Evolutionary conservation across 2,888 invertebrate genomes (phyloP).

Genomic region (Drosophila algonquin): DNA sequence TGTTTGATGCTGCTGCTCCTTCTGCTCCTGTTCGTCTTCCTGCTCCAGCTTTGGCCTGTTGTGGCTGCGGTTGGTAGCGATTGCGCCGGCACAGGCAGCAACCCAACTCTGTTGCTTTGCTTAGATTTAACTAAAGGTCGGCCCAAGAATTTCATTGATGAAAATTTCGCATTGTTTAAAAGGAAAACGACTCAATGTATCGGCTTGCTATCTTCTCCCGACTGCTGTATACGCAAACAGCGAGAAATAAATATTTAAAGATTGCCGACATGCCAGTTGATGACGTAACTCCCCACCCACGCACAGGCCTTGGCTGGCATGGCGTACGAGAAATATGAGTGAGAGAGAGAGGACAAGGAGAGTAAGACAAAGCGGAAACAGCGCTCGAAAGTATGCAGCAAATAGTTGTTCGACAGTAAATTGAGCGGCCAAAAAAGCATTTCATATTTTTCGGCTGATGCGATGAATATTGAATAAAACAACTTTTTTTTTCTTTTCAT

Average conservation of each 20-base stretch:
- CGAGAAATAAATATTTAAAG: constrained; percentile 71
- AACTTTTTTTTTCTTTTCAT: background rate
- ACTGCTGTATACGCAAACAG: constrained; percentile 32
- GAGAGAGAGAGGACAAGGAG: constrained; percentile 3
- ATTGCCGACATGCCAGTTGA: constrained; percentile 67
- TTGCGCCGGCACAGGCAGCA: constrained; percentile 43
- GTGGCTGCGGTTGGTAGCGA: constrained; percentile 49
- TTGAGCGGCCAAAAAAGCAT: constrained; percentile 8
- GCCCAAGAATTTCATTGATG: constrained; percentile 61
- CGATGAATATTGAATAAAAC: background rate
- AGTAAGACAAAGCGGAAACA: constrained; percentile 12
- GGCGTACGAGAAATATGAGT: background rate
- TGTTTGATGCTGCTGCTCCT: constrained; percentile 38
- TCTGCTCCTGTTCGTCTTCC: background rate
- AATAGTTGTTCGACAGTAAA: constrained; percentile 4
- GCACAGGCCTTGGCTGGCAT: background rate
- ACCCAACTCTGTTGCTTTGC: constrained; percentile 58
- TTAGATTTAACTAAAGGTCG: constrained; percentile 64
- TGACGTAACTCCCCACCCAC: constrained; percentile 55
- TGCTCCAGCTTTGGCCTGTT: background rate
- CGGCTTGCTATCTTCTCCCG: constrained; percentile 29
- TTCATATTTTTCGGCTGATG: constrained; percentile 41
- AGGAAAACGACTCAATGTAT: constrained; percentile 45
- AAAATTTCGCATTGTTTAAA: constrained; percentile 55
- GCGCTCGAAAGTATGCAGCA: constrained; percentile 60